Base-by-base conservation (phyloP, 2,797 vertebrate species). In the Etheostoma nigrum region DNA sequence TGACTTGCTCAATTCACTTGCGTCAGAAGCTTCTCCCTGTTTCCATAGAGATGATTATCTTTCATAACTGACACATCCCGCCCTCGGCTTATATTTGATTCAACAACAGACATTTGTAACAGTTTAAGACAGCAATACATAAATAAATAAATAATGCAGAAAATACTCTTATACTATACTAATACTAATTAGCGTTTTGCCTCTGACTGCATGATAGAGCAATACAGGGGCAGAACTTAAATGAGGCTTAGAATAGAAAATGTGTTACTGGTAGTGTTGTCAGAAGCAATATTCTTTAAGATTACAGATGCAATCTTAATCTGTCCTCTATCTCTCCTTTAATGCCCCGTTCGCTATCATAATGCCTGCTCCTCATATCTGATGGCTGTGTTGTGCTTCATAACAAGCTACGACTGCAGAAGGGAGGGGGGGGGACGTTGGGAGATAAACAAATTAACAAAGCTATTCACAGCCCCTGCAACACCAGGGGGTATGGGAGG, bases 401-500 rank as follows among this genome's bases (percentile, higher is more conserved):
- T 93, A 93, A 94, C 89, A 90, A 91, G 91, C 86, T 69, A 72
- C 63, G 79, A 78, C 83, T 76, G 84, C 86, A 16, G 77, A 81
- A 88, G 84, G 90, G 89, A 91, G 86, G 87, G 82, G 30, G 30
- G 30, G 82, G 86, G 62, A 75, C 78, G 52, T 75, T 83, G 83
- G 89, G 91, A 91, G 88, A 91, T 91, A 92, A 93, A 93, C 93
- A 95, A 94, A 95, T 94, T 92, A 94, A 92, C 91, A 92, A 93
- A 92, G 92, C 91, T 85, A 91, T 94, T 90, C 87, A 45, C 87
- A 86, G 89, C 75, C 83, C 84, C 67, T 75, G 88, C 85, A 85
- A 72, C 89, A 85, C 86, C 85, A 65, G 87, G 91, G 81, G 87
- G 87, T 87, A 67, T 68, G 71, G 84, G 78, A 88, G 86, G 80